Evolutionary conservation across 2,113 vertebrate genomes (phyloP), one percentile per base, ranked within the genome.

Genomic region (Cyanistes caeruleus): DNA sequence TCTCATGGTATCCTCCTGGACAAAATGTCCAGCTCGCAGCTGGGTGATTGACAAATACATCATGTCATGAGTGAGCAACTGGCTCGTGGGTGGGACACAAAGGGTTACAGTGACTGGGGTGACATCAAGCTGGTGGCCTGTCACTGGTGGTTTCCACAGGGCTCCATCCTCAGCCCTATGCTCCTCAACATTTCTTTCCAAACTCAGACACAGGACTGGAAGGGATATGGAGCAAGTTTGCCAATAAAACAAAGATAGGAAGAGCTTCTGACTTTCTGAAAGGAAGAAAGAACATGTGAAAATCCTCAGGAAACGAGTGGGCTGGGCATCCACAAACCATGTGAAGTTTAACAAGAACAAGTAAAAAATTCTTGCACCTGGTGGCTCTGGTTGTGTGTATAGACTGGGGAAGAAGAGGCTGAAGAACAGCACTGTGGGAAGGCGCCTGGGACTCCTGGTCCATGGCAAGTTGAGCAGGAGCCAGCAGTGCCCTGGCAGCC

Each of bases 401-500:
- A n/a, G 48, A 39, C 23, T 16, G 8, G 23, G 39, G 24, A 70
- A 63, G 14, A 8, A 20, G 56, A 55, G 2, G 28, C 4, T 48
- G n/a, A 9, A 46, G 30, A 87, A 5, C 15, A 87, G 13, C 3
- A 1, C 15, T 1, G 2, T 7, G 8, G n/a, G 55, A 63, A 19
- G 5, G 10, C 0, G 4, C n/a, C 13, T 21, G n/a, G 13, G 2
- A 3, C 1, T 33, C 37, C 6, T 2, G 55, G 21, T 11, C 1
- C 1, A 0, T 6, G 5, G 5, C 2, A 2, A 33, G 4, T 1
- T n/a, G n/a, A 19, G n/a, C 9, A 30, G 0, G 3, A 60, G 39
- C 3, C 55, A 53, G 74, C 48, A 53, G 64, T 46, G 63, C 28
- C 55, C 39, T 46, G 73, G 73, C 63, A 69, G 74, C 39, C 74